Evolutionary conservation across 2,797 vertebrate genomes (phyloP).

Genomic region (Melanotaenia pygmaea): DNA sequence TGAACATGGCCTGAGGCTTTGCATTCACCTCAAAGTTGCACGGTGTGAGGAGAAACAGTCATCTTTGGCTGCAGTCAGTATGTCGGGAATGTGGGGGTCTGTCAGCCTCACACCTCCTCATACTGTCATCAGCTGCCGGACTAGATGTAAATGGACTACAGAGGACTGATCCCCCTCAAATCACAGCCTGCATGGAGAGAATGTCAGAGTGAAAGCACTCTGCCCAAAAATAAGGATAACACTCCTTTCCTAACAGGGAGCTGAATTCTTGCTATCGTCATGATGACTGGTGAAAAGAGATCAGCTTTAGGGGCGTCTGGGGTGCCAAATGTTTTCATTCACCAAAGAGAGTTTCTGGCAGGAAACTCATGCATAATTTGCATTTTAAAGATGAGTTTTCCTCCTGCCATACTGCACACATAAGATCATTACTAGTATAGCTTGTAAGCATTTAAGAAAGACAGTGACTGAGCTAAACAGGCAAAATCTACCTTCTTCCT

Average conservation of each 20-base stretch:
- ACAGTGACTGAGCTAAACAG: constrained; percentile 9
- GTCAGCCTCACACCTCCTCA: constrained; percentile 27
- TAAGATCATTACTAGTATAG: constrained; percentile 2
- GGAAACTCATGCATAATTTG: neutral
- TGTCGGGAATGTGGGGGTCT: constrained; percentile 54
- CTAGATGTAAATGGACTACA: constrained; percentile 29
- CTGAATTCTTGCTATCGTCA: constrained; percentile 16
- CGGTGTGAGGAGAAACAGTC: constrained; percentile 31
- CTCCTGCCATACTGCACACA: neutral
- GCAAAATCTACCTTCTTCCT: neutral
- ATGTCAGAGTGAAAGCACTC: constrained; percentile 24
- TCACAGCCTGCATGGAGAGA: constrained; percentile 24
- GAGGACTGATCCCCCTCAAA: constrained; percentile 12
- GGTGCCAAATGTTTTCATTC: constrained; percentile 12
- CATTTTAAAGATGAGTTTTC: neutral
- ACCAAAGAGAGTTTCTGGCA: constrained; percentile 7
- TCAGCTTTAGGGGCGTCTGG: constrained; percentile 2
- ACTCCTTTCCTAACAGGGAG: constrained; percentile 30
- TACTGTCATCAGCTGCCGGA: constrained; percentile 42
- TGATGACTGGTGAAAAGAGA: constrained; percentile 44
- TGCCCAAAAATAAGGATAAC: constrained; percentile 47
- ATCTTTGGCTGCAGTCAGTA: constrained; percentile 36
- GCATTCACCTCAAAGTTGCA: neutral
- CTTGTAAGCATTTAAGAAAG: neutral
- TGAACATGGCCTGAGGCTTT: neutral